Percentiles rank a stretch among this genome's conserved stretches.
phyloP scores from a whole-genome alignment of 2,888 invertebrate species.

The Drosophila leonis region DNA sequence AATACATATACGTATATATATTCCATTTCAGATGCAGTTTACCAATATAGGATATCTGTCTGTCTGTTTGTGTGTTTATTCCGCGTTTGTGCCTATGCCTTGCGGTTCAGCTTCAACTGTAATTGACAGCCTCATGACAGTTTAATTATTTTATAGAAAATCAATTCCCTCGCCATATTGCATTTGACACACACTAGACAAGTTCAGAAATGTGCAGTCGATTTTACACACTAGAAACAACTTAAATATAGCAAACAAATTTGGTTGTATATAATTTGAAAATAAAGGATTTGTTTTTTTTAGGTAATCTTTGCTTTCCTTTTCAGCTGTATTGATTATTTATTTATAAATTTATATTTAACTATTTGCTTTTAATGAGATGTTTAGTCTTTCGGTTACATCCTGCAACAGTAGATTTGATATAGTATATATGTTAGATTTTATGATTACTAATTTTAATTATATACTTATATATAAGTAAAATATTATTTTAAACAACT shows the following conservation, averaged over 20 bases:
- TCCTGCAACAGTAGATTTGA: too few relatives aligned
- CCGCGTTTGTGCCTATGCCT: constrained; percentile 10
- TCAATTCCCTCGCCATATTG: constrained; percentile 46
- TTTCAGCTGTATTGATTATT: too few relatives aligned
- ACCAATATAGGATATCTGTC: constrained; percentile 4
- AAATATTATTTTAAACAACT: too few relatives aligned
- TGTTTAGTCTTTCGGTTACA: too few relatives aligned
- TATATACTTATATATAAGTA: too few relatives aligned
- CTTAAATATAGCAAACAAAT: not conserved
- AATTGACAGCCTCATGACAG: constrained; percentile 72
- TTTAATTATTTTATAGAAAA: constrained; percentile 72
- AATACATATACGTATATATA: constrained; percentile 6
- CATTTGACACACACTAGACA: constrained; percentile 6
- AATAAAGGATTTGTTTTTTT: too few relatives aligned
- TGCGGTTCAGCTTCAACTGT: constrained; percentile 38
- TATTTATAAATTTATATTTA: too few relatives aligned
- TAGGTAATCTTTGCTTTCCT: too few relatives aligned
- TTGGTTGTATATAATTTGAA: not conserved
- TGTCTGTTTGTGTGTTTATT: not conserved
- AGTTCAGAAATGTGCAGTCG: not conserved
- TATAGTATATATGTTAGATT: too few relatives aligned
- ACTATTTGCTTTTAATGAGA: too few relatives aligned
- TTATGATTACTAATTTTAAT: too few relatives aligned
- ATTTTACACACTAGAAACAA: not conserved
- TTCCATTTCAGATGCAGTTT: constrained; percentile 57